A percentile compares a stretch with the other conserved stretches of the same genome.
Conservation (phyloP, 2,888 invertebrate species). For the Cheilosia impressa region DNA sequence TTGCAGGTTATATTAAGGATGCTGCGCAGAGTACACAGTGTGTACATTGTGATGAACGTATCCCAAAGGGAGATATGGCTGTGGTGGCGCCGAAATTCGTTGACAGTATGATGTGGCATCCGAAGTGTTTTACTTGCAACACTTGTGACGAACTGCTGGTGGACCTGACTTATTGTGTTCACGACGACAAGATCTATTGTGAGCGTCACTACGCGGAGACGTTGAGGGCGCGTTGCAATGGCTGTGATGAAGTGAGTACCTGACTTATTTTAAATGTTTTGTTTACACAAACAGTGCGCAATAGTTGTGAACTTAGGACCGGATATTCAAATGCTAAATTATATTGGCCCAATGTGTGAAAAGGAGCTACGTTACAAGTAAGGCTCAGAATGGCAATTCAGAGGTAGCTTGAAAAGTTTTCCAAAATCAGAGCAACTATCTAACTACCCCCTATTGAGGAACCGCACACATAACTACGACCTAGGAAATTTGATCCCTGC, state of each 20-base stretch:
- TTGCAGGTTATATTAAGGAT: conserved; percentile 87
- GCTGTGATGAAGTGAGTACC: conserved; percentile 97
- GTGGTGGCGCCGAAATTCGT: conserved; percentile 94
- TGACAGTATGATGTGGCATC: conserved; percentile 92
- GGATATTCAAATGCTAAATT: too few relatives aligned
- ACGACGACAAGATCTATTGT: conserved; percentile 94
- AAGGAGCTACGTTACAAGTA: too few relatives aligned
- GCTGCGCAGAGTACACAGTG: conserved; percentile 88
- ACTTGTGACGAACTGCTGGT: conserved; percentile 96
- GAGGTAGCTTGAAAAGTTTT: too few relatives aligned
- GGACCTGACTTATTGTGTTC: conserved; percentile 97
- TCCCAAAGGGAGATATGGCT: conserved; percentile 92
- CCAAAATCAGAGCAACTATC: too few relatives aligned
- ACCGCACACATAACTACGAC: too few relatives aligned
- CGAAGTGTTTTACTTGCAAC: conserved; percentile 95
- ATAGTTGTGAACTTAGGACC: conserved; percentile 30
- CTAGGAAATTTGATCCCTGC: too few relatives aligned
- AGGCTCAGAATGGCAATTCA: too few relatives aligned
- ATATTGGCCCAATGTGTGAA: too few relatives aligned
- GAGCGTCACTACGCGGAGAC: conserved; percentile 98
- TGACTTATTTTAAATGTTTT: not conserved
- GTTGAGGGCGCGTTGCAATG: conserved; percentile 96
- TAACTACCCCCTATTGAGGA: too few relatives aligned
- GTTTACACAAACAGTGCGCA: not conserved
- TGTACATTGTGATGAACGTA: conserved; percentile 91